These are phyloP conservation scores for Nettapus auritus DNA, from an alignment of 2,113 vertebrate genomes.

Conservation along the genomic window DNA sequence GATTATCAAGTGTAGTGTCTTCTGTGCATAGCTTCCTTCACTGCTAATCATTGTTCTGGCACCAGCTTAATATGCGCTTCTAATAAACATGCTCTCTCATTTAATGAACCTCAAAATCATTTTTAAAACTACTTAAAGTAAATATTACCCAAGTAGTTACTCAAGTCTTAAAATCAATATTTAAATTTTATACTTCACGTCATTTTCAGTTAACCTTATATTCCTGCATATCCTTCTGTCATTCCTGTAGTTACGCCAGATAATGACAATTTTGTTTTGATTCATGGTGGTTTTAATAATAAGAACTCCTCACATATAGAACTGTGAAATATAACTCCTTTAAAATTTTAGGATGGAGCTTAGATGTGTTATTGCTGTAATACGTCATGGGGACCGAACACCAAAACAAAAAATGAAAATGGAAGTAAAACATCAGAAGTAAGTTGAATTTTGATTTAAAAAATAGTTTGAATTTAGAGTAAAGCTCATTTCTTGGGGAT, in stretches of 20 bases:
- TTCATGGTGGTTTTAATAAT: neutral
- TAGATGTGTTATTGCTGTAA: slow-evolving; percentile 86
- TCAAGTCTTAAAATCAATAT: slow-evolving; percentile 35
- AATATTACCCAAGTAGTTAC: slow-evolving; percentile 18
- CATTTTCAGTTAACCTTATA: slow-evolving; percentile 53
- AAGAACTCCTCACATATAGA: neutral
- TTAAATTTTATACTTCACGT: slow-evolving; percentile 8
- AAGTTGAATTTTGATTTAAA: neutral
- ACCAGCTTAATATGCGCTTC: slow-evolving; percentile 40
- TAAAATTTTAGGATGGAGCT: slow-evolving; percentile 87
- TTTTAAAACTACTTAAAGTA: slow-evolving; percentile 46
- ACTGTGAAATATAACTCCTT: neutral
- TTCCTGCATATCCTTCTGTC: slow-evolving; percentile 29
- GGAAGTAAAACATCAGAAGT: slow-evolving; percentile 87
- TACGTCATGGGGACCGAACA: slow-evolving; percentile 84
- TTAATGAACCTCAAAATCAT: slow-evolving; percentile 40
- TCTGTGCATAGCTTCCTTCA: slow-evolving; percentile 22
- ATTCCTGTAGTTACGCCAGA: slow-evolving; percentile 23
- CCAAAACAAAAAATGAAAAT: slow-evolving; percentile 89
- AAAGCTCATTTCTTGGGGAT: neutral
- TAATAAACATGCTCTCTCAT: slow-evolving; percentile 63
- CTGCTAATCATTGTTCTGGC: slow-evolving; percentile 51
- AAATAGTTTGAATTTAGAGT: neutral
- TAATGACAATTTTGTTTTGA: slow-evolving; percentile 1
- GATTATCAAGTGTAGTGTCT: slow-evolving; percentile 25